Base-by-base conservation (phyloP, 2,797 vertebrate species). In the Octomys mimax region DNA sequence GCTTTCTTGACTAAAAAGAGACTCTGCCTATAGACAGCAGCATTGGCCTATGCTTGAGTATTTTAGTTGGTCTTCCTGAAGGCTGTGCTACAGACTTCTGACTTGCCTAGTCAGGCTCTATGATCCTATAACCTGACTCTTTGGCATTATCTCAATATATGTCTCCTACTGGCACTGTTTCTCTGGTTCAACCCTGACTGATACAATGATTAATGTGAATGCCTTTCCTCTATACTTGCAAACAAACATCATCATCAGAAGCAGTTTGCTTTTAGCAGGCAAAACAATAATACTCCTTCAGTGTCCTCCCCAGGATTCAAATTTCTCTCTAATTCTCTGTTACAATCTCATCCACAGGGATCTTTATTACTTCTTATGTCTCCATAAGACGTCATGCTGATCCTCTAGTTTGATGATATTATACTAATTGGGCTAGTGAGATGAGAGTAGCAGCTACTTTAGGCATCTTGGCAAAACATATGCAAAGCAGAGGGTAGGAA, bases 311-410 rank as follows among this genome's bases (percentile, higher is more conserved):
- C 68, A 80, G 75, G 66, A 80, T 90, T 93, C 92, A 95, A 92
- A 82, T 88, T 89, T 21, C 46, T 96, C 24, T 95, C 49, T 49
- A 95, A 62, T 28, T 95, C 31, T 90, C 26, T 95, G 8, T 96
- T 91, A 90, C 39, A 91, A 77, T 94, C 28, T 86, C 95, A 36
- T 88, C 73, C 57, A 62, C 33, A n/a, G 82, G 68, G 21, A n/a
- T 19, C 68, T 90, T 95, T 77, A 91, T 93, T 87, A 39, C 36
- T 9, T 94, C 36, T 83, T 24, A 91, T 94, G n/a, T 39, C 21
- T 91, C 46, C 21, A 83, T n/a, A 75, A 86, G 49, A 57, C 5
- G 57, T 42, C 68, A 73, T 79, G 12, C 78, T 71, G 52, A 19
- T 57, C 71, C 3, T 83, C 86, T 91, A 84, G 75, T 97, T 85